Evolutionary conservation across 2,888 invertebrate genomes (phyloP).

Genomic region (Steinernema carpocapsae): DNA sequence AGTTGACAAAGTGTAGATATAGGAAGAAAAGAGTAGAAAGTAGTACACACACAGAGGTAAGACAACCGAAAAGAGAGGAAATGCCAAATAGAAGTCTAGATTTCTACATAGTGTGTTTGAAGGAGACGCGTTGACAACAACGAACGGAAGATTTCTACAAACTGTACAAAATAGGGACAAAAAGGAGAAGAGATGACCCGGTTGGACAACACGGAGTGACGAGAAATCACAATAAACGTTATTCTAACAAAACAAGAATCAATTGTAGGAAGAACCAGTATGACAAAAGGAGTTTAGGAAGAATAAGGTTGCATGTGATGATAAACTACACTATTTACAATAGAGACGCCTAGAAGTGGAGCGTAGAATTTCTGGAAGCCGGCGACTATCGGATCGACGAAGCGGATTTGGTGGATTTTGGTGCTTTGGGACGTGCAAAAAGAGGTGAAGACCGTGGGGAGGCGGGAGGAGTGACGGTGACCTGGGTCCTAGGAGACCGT

Average conservation of each 20-base stretch:
- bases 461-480: too few species aligned
- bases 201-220: conserved; percentile 22
- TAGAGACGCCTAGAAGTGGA: background rate
- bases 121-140: background rate
- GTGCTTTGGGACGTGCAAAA: too few species aligned
- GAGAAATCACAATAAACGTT: conserved; percentile 1
- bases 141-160: background rate
- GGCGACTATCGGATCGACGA: background rate
- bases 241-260: conserved; percentile 1
- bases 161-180: background rate
- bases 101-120: background rate
- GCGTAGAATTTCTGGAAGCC: background rate
- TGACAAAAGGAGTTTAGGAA: background rate
- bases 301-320: background rate
- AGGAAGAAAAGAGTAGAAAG: too few species aligned
- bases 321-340: conserved; percentile 5
- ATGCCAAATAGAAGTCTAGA: conserved; percentile 31
- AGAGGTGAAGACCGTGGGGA: too few species aligned
- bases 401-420: too few species aligned
- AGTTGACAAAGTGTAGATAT: too few species aligned
- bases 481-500: too few species aligned
- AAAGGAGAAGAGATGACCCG: conserved; percentile 7
- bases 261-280: conserved; percentile 9
- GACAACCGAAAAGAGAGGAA: conserved; percentile 20
- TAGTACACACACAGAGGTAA: conserved; percentile 17